Evolutionary conservation across 2,113 vertebrate genomes (phyloP), one percentile per base, ranked within the genome.

Genomic region (Apeltes quadracus): DNA sequence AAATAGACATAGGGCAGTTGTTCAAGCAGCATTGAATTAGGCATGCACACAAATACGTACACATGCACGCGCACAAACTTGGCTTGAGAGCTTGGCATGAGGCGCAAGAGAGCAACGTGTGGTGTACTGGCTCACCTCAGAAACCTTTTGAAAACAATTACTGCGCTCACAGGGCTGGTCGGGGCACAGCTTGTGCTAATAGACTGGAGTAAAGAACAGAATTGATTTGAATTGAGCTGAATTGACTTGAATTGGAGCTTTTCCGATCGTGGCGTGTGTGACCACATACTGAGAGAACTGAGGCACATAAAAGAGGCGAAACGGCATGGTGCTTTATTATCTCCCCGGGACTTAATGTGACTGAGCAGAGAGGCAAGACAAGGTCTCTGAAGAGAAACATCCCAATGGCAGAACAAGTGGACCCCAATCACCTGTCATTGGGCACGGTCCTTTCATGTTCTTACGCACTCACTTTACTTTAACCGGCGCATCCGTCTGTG

Each of bases 81-180:
- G 86, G 91, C 87, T 87, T 86, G 86, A 84, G 80, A 89, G 88
- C 90, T 89, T 91, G 90, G 90, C 89, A 90, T 90, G 86, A 81
- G 85, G 85, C 41, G 79, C 57, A 46, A 81, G 76, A 86, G 83
- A 91, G 84, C 90, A 90, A 85, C 79, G 56, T 89, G 90, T 82
- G 84, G 83, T 82, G 77, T 80, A 82, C 88, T 88, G 85, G 86
- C 86, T 91, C 88, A 89, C 91, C 90, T 92, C 88, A 87, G 88
- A 90, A 89, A 86, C 84, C 88, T 87, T n/a, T 83, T 69, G 72
- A 91, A 92, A 90, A 92, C 91, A 91, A 90, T 91, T 91, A 91
- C 81, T 80, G 87, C 76, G 88, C 90, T 89, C 88, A 81, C 82
- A 83, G 87, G 78, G 83, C 88, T 77, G 81, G 85, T 84, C 85